phyloP scores from a whole-genome alignment of 2,888 invertebrate genomes.

The Horisme vitalbata region DNA sequence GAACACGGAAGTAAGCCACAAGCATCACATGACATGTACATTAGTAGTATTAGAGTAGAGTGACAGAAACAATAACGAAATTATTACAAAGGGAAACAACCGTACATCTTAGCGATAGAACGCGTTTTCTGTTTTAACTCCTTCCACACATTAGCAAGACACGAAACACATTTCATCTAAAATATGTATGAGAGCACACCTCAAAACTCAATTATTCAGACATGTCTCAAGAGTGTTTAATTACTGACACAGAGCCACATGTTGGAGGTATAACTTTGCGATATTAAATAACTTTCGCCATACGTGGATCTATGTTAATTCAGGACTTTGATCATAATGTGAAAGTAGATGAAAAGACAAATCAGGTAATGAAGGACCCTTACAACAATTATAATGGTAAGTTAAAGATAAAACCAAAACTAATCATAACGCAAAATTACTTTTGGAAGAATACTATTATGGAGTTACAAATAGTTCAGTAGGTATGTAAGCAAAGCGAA shows the following conservation, averaged over 20 bases:
- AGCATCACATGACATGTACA: no score
- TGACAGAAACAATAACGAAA: no score
- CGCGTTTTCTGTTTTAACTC: neutral
- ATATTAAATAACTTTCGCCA: conserved; percentile 32
- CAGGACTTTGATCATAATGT: neutral
- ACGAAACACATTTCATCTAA: conserved; percentile 18
- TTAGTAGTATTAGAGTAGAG: no score
- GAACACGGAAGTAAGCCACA: no score
- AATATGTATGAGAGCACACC: conserved; percentile 19
- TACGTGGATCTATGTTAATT: neutral
- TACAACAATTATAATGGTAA: neutral
- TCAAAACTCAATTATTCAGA: conserved; percentile 29
- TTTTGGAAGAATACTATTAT: no score
- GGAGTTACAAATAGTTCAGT: no score
- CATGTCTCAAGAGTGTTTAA: conserved; percentile 33
- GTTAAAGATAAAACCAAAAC: neutral
- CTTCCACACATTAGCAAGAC: conserved; percentile 7
- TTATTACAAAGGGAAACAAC: no score
- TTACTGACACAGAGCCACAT: conserved; percentile 22
- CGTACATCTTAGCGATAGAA: no score
- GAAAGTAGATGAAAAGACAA: conserved; percentile 1
- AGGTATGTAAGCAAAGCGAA: no score
- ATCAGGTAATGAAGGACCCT: neutral
- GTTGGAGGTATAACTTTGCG: conserved; percentile 12
- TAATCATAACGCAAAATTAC: no score